Conservation (phyloP, 2,113 vertebrate genomes). For the Burhinus oedicnemus region DNA sequence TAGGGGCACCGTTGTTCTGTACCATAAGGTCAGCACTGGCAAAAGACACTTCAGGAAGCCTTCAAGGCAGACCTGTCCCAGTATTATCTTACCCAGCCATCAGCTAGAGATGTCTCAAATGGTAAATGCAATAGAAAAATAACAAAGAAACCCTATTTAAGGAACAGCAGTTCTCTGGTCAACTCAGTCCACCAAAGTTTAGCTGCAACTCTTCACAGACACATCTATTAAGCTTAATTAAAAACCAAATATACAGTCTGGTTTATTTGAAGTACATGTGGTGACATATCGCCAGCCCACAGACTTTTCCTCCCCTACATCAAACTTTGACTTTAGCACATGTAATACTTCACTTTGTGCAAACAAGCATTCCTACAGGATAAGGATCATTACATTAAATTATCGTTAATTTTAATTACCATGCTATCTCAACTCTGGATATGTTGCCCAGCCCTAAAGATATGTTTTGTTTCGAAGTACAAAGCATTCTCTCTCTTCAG, state of each 20-base stretch:
- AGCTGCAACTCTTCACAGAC: background rate
- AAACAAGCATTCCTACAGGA: constrained; percentile 1
- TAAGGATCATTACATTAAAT: constrained; percentile 26
- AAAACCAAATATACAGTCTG: background rate
- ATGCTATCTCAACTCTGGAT: background rate
- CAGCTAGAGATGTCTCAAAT: background rate
- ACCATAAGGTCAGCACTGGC: background rate
- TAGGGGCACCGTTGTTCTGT: background rate
- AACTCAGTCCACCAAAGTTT: background rate
- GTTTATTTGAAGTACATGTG: background rate
- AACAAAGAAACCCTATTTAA: constrained; percentile 15
- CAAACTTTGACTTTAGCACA: constrained; percentile 2
- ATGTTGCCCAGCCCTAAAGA: background rate
- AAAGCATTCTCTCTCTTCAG: background rate
- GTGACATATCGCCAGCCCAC: background rate
- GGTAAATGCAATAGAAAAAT: constrained; percentile 25
- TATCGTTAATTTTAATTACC: constrained; percentile 31
- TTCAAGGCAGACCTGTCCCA: background rate
- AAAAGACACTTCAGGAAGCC: background rate
- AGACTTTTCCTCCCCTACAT: background rate
- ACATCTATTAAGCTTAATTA: background rate
- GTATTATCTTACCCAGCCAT: background rate
- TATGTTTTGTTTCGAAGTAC: constrained; percentile 35
- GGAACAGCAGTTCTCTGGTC: constrained; percentile 1
- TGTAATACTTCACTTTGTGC: background rate